phyloP scores from a whole-genome alignment of 2,888 invertebrate species.

The Meta bourneti region DNA sequence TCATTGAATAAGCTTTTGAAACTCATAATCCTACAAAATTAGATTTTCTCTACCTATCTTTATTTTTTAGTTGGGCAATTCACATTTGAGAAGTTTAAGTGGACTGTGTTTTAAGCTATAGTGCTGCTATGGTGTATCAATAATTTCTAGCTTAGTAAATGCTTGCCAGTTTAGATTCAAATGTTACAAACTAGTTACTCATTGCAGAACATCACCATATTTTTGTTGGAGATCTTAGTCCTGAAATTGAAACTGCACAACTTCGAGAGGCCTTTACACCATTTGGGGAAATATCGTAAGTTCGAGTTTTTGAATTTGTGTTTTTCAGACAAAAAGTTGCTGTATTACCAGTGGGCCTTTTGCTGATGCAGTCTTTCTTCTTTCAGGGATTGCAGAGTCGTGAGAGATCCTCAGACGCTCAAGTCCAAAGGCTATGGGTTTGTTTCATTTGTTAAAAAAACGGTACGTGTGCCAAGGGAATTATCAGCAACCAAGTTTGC shows the following conservation, averaged over 20 bases:
- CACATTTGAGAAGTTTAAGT: too few relatives aligned
- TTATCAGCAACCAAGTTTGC: conserved; percentile 26
- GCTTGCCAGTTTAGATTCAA: too few relatives aligned
- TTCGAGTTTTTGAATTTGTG: conserved; percentile 75
- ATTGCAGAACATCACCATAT: conserved; percentile 95
- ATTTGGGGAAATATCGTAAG: conserved; percentile 97
- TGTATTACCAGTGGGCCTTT: background rate
- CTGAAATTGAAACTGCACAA: conserved; percentile 99
- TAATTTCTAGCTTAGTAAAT: too few relatives aligned
- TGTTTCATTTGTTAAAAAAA: conserved; percentile 99
- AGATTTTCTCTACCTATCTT: too few relatives aligned
- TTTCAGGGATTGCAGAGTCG: conserved; percentile 95
- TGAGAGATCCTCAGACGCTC: conserved; percentile 98
- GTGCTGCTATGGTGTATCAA: too few relatives aligned
- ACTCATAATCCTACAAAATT: too few relatives aligned
- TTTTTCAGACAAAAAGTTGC: background rate
- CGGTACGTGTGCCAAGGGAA: conserved; percentile 82
- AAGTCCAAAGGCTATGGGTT: conserved; percentile 99
- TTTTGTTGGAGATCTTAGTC: conserved; percentile 99
- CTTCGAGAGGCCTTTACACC: conserved; percentile 98
- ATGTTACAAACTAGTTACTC: too few relatives aligned
- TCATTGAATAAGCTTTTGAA: too few relatives aligned
- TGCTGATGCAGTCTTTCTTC: conserved; percentile 38
- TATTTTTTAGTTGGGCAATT: too few relatives aligned
- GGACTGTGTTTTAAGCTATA: too few relatives aligned